Evolutionary conservation across 2,888 invertebrate genomes (phyloP).

Genomic region (Coecobrya sp.): DNA sequence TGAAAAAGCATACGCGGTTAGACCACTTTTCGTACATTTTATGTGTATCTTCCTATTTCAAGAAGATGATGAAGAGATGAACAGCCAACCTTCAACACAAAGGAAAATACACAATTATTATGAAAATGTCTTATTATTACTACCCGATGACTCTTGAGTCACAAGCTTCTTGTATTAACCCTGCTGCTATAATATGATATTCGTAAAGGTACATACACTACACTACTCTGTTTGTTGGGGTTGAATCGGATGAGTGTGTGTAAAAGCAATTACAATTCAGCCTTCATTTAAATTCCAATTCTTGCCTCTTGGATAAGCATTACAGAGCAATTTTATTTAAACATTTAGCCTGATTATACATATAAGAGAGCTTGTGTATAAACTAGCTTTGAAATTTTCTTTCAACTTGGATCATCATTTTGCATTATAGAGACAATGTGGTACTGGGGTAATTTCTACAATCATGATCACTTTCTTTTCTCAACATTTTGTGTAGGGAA

Average conservation of each 20-base stretch:
- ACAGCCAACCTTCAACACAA: not conserved
- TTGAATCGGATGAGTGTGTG: conserved; percentile 62
- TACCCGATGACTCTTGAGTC: not conserved
- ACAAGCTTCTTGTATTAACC: too few relatives aligned
- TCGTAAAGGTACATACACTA: too few relatives aligned
- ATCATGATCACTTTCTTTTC: conserved; percentile 74
- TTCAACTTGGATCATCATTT: not conserved
- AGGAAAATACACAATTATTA: not conserved
- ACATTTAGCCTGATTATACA: conserved; percentile 10
- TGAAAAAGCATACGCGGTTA: conserved; percentile 35
- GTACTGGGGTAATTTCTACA: conserved; percentile 65
- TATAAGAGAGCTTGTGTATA: not conserved
- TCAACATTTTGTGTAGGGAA: not conserved
- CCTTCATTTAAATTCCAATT: conserved; percentile 82
- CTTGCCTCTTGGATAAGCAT: conserved; percentile 56
- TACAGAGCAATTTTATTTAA: conserved; percentile 64
- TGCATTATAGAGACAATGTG: not conserved
- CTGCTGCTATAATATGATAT: too few relatives aligned
- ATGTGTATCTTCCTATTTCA: conserved; percentile 20
- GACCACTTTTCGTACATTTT: conserved; percentile 36
- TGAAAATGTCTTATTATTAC: not conserved
- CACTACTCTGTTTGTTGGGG: not conserved
- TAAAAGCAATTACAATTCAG: conserved; percentile 80
- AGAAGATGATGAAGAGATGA: not conserved
- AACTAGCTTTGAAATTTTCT: not conserved